Base-by-base conservation (phyloP, 2,888 invertebrate species). In the Chaetogeoica ovagalla region DNA sequence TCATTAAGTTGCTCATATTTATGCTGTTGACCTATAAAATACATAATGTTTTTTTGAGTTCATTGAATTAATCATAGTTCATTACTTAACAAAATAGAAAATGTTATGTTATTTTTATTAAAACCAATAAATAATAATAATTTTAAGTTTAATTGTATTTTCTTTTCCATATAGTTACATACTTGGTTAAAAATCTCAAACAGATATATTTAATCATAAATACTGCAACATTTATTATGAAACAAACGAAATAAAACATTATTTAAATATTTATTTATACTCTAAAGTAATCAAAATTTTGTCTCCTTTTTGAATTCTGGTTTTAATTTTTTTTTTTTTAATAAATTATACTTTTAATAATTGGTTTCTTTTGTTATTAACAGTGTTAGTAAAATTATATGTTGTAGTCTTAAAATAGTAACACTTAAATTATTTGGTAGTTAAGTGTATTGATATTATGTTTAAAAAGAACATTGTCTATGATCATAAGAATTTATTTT, bases 341-440 rank as follows among this genome's bases (percentile, higher is more conserved):
- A 37, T 55, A 13, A 37, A 59, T 59, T 7, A 3, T 9, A 59
- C n/a, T 59, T 30, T 30, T 7, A 59, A 59, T 43, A 43, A 43
- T 60, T 60, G 21, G 13, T 60, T 60, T 21, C 21, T 13, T 21
- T 60, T 60, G 23, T 60, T 60, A 23, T 23, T 60, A 60, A 60
- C 23, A 23, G 37, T 55, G 15, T 70, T 57, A 57, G 2, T 63
- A 19, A 37, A 37, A 19, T 63, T 19, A 63, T 4, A 2, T 15
- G 43, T 9, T 43, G 39, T 60, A 60, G 19, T 72, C 11, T 48
- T 60, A 43, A 59, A 71, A 43, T 23, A 43, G 9, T 60, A 23
- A 71, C 6, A 23, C 21, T 71, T 43, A 72, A 48, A 72, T 23
- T 60, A 48, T 48, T 72, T 60, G 48, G 60, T 43, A 43, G 23